Base-by-base conservation (phyloP, 2,888 invertebrate genomes). In the Prosopocoilus inquinatus region DNA sequence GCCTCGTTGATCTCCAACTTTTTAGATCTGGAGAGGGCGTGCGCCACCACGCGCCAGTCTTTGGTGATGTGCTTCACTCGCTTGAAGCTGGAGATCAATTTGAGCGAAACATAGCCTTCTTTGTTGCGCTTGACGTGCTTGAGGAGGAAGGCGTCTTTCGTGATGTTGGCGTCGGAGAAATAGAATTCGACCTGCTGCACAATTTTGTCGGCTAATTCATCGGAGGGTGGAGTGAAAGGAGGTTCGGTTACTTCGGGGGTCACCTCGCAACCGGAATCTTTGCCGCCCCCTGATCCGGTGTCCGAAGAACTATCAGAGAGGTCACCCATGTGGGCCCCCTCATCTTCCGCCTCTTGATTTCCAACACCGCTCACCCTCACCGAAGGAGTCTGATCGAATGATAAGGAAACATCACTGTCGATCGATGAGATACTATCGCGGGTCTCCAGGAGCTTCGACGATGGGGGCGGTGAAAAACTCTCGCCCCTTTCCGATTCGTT, bases 81-180 rank as follows among this genome's bases (percentile, higher is more conserved):
- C 73, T 96, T 94, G 76, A 97, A 96, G 70, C 95, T 95, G 9
- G 96, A 94, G 64, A 97, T 93, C 54, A 97, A 81, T 76, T 96
- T 97, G 50, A 97, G 80, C 50, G 94, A 95, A 11, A 97, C 96
- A 78, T 90, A 96, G 13, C 96, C 96, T 77, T 95, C 95, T 77
- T 95, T 96, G 77, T 96, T 96, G 50, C 96, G 84, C 53, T 93
- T 87, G 15, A 96, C 95, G 74, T 96, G 96, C 75, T 97, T 97
- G 60, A 96, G 78, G 44, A 97, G 81, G 77, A 97, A 97, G 9
- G 96, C 94, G 74, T 97, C 96, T 75, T 96, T 96, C 2, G 94
- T 86, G 64, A 97, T 93, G 75, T 94, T 95, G 48, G 91, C 93
- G 72, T 97, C 94, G 58, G 94, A 94, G 78, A 97, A 96, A 78